Evolutionary conservation across 2,888 invertebrate species (phyloP), one percentile per base, ranked within the genome.

Genomic region (Nomada flava): DNA sequence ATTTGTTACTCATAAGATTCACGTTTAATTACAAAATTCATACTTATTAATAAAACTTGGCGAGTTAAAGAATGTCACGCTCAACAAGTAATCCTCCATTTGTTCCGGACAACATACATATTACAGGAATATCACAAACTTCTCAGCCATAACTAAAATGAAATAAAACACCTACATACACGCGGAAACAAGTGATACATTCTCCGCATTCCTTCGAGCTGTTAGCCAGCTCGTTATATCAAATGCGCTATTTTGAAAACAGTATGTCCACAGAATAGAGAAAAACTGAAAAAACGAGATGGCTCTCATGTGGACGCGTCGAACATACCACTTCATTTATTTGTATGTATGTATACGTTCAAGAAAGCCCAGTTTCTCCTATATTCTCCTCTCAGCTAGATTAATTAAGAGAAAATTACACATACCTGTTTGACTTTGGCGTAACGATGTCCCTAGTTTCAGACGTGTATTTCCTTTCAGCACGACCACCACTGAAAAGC

Each of bases 381-480:
- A 18, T 60, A 18, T 52, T 63, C 72, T 62, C 80, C 72, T 63
- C 72, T 67, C 72, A 50, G 10, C 42, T 26, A 47, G 4, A 23
- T 18, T 11, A 68, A 79, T 69, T 74, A 76, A 76, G 50, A 47
- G 55, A 75, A 62, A 75, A 75, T 29, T 55, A 83, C n/a, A 11
- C 63, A 79, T 89, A 93, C 93, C 93, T 93, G 90, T 90, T 93
- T 10, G 93, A 93, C 83, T 93, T 93, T 71, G 93, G 93, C 60
- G 93, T 93, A 63, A 93, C 93, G 76, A 94, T 94, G 90, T 95
- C 95, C 88, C 95, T 94, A 76, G 95, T 95, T 91, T 96, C 95
- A 60, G 95, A 95, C 0, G 96, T 96, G 73, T 95, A 95, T 92
- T 96, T 96, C 88, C 95, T 94, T 90, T 96, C 95, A 7, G 95